phyloP scores from a whole-genome alignment of 2,113 vertebrate genomes.

The Chamaetylas fuelleborni region DNA sequence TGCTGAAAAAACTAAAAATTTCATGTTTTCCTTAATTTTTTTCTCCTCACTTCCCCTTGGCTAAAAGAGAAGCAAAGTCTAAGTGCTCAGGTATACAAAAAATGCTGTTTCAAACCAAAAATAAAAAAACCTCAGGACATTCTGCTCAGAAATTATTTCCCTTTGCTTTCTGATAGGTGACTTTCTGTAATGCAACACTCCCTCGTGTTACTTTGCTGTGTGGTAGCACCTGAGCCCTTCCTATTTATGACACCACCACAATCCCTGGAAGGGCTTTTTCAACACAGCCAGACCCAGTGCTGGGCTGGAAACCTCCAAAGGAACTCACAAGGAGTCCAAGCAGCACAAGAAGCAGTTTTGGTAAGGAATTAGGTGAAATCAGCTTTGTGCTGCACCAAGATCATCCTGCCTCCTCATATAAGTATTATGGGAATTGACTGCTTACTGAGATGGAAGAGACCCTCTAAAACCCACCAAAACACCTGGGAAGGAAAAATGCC shows the following conservation, averaged over 20 bases:
- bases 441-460: background rate
- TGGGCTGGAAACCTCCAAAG: background rate
- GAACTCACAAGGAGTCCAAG: background rate
- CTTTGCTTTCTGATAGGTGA: background rate
- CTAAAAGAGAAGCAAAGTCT: background rate
- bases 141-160: background rate
- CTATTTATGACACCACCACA: background rate
- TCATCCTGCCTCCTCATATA: accelerated
- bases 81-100: background rate
- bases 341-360: background rate
- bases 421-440: background rate
- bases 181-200: background rate
- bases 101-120: background rate
- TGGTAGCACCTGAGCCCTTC: background rate
- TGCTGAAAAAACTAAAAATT: background rate
- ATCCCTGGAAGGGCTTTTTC: background rate
- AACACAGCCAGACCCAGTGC: background rate
- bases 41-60: background rate
- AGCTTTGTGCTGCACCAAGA: background rate
- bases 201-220: background rate
- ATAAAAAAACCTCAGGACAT: background rate
- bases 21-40: accelerated
- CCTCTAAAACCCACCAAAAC: background rate
- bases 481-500: background rate
- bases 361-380: background rate